Evolutionary conservation across 23 tunicate species (phyloP).

Genomic region (Halocynthia aurantium): DNA sequence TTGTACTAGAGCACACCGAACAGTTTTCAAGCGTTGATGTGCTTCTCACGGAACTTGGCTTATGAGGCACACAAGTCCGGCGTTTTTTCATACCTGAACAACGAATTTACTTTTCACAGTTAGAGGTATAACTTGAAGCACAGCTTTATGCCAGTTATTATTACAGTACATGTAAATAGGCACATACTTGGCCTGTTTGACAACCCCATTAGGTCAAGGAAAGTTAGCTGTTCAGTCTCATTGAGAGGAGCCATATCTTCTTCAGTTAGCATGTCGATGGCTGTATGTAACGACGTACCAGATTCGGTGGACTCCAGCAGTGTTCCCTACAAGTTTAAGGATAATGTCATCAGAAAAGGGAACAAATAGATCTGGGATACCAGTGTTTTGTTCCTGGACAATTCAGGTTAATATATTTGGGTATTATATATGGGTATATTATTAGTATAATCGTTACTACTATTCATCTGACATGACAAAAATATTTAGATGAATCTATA

Average conservation of each 20-base stretch:
- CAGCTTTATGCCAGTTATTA: background rate
- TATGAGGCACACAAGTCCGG: background rate
- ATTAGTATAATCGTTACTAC: too few relatives aligned
- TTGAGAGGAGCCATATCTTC: conserved; percentile 20
- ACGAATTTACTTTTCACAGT: background rate
- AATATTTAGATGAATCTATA: too few relatives aligned
- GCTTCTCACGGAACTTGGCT: background rate
- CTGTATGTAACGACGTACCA: conserved; percentile 46
- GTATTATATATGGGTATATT: too few relatives aligned
- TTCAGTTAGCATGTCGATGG: conserved; percentile 31
- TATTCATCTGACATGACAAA: too few relatives aligned
- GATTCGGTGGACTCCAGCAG: conserved; percentile 29
- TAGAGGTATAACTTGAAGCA: background rate
- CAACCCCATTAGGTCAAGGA: conserved; percentile 59
- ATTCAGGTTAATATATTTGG: too few relatives aligned
- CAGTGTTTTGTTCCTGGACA: too few relatives aligned
- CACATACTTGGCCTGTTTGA: conserved; percentile 7
- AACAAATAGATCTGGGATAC: too few relatives aligned
- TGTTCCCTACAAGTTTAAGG: too few relatives aligned
- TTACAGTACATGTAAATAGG: background rate
- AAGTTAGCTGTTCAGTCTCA: conserved; percentile 17
- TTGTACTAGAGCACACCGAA: conserved; percentile 28
- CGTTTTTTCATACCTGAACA: conserved; percentile 2
- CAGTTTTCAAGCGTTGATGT: conserved; percentile 2
- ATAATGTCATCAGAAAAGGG: too few relatives aligned